Evolutionary conservation across 1,140 invertebrate species (phyloP), one percentile per base, ranked within the genome.

Genomic region (Trichoplusia ni): DNA sequence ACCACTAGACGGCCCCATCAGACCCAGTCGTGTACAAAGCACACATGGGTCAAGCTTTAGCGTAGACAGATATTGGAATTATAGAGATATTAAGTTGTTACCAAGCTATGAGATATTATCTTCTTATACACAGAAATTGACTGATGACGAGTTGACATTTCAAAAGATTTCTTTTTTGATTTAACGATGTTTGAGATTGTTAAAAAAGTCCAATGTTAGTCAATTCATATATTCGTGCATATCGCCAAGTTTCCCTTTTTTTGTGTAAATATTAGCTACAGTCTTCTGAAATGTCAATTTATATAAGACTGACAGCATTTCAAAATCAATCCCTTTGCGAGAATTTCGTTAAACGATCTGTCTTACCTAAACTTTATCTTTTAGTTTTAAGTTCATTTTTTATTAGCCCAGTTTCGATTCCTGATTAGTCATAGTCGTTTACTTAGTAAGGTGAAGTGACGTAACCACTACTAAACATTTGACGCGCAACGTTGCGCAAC

Each of bases 201-300:
- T 33, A 27, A 1, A 19, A 9, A 11, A 21, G 16, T n/a, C 19
- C 11, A 33, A 25, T 7, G 2, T 19, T 46, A 6, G 8, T 31
- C 4, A 1, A 31, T 51, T 23, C 18, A 8, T 16, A 9, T 40
- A 16, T 8, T 40, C 14, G 11, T 23, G 33, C 27, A n/a, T 2
- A 37, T 19, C 33, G 14, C 18, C n/a, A 35, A 53, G 18, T 42
- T 23, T 4, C n/a, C 8, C 4, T 29, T 2, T 27, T 6, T 19
- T 37, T 11, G 7, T 21, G 14, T 29, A 59, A 27, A 38, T 40
- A 16, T 16, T 25, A n/a, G 2, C 4, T n/a, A 8, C 23, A 21
- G 18, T 53, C 49, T 44, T 59, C 54, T 59, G 54, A 59, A 59
- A 44, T 59, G 38, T 59, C 54, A 44, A 59, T 59, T 44, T 59